Base-by-base conservation (phyloP, 1,140 invertebrate genomes). In the Bombus consobrinus region DNA sequence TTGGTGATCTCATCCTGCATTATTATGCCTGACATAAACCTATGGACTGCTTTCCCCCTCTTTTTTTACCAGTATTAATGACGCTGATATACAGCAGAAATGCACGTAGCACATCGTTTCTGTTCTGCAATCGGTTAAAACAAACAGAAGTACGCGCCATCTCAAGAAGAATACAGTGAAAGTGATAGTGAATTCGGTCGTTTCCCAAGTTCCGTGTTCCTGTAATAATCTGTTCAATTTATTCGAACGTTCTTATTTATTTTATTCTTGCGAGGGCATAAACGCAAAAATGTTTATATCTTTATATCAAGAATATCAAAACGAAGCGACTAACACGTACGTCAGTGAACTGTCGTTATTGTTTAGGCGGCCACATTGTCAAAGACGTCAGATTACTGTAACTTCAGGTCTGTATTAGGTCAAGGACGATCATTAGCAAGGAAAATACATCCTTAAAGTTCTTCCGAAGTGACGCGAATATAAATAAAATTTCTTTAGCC, bases 1-100 rank as follows among this genome's bases (percentile, higher is more conserved):
- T 92, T 92, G 93, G 91, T 95, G 95, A 95, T 94, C 92, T 95
- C 95, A 95, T 90, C 81, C 74, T 75, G 88, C 91, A 93, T 94
- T 95, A 94, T 93, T 94, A 95, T 93, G 91, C 93, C 91, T 92
- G 88, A 92, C 92, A 93, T 92, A 90, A 93, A 91, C 85, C 88
- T 88, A 91, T 90, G 88, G 91, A 92, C 91, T 86, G 89, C 86
- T 85, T 84, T 85, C 87, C 62, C 75, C 64, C 84, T 89, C 86
- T 83, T 77, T 83, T 80, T 86, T 87, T 88, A 86, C 87, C 86
- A 88, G 85, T 83, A 85, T 89, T 83, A 83, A 82, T 86, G 89
- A 84, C 88, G 88, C 85, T 88, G 88, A 88, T 83, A 79, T 74
- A 85, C 88, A 37, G n/a, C 74, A 53, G 82, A 76, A 88, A 83